phyloP scores from a whole-genome alignment of 2,113 vertebrate genomes.

The Tretioscincus oriximinensis region DNA sequence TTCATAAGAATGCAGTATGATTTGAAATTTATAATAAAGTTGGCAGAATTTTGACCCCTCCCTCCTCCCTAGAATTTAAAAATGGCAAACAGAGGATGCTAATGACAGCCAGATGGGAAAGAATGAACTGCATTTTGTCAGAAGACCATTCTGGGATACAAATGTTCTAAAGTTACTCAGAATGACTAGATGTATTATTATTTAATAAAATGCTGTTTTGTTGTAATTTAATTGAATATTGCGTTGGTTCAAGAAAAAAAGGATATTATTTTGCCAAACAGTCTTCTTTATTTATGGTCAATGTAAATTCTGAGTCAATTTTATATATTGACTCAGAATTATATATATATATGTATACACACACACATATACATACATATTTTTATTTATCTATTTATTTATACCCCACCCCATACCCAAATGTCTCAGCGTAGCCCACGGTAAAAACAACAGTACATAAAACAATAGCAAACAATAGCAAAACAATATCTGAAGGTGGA shows the following conservation, averaged over 20 bases:
- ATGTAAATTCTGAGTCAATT: too few relatives aligned
- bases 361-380: too few relatives aligned
- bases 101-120: background rate
- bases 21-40: fast-evolving
- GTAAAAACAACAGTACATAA: too few relatives aligned
- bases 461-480: too few relatives aligned
- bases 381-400: too few relatives aligned
- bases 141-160: background rate
- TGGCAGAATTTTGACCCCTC: background rate
- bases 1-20: background rate
- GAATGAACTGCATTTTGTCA: background rate
- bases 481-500: too few relatives aligned
- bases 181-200: background rate
- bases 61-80: background rate
- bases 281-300: background rate
- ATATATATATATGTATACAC: too few relatives aligned
- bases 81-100: background rate
- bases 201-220: background rate
- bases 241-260: background rate
- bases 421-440: too few relatives aligned
- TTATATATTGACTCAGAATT: too few relatives aligned
- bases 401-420: too few relatives aligned
- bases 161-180: background rate
- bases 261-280: background rate
- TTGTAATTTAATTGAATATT: background rate